Conservation (phyloP, 2,888 invertebrate species). For the Pterostichus niger region DNA sequence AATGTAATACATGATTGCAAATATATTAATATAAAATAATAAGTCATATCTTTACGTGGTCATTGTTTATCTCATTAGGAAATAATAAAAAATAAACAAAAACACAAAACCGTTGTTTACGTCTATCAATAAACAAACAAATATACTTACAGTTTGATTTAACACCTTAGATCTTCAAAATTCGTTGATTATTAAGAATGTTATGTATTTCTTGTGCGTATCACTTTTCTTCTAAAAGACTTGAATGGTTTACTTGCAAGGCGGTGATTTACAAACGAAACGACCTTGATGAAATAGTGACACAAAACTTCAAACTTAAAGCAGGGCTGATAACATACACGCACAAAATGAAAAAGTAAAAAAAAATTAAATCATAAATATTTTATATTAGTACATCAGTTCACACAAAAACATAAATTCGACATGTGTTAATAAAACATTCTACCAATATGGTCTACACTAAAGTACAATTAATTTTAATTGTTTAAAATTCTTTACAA, state of each 20-base stretch:
- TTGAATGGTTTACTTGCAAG: background rate
- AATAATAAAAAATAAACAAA: background rate
- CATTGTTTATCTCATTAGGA: background rate
- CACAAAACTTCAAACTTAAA: constrained; percentile 1
- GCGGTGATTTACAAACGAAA: constrained; percentile 23
- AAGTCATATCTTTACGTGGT: background rate
- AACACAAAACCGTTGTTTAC: background rate
- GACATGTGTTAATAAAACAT: constrained; percentile 49
- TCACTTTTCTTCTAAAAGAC: constrained; percentile 11
- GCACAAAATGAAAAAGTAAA: background rate
- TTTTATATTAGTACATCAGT: constrained; percentile 55
- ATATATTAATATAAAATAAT: background rate
- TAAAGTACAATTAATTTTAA: constrained; percentile 62
- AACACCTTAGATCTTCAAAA: background rate
- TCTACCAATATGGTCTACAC: constrained; percentile 66
- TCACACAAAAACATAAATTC: constrained; percentile 63
- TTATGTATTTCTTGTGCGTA: background rate
- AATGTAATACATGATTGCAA: too few relatives aligned
- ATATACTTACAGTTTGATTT: constrained; percentile 4
- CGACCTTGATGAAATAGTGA: constrained; percentile 27
- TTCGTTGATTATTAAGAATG: background rate
- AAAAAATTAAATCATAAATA: constrained; percentile 46
- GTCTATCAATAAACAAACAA: background rate
- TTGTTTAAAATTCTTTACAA: constrained; percentile 54
- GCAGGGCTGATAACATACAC: constrained; percentile 39